Evolutionary conservation across 1,140 invertebrate genomes (phyloP).

Genomic region (Ceratitis capitata): DNA sequence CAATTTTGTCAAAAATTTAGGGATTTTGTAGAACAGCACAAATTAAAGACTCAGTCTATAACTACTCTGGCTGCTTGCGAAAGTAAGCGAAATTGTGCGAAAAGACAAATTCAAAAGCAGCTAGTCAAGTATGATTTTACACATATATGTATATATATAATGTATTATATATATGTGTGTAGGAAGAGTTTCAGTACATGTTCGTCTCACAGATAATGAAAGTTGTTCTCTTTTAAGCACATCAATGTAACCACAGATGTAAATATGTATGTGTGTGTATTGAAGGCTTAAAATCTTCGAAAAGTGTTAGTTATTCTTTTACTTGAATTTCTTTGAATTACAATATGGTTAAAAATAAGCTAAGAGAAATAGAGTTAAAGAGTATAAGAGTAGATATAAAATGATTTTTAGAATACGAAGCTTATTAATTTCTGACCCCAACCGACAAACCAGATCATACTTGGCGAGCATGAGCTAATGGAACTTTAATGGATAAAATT

Average conservation of each 20-base stretch:
- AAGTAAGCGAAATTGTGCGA: neutral
- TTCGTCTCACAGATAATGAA: neutral
- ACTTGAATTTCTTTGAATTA: neutral
- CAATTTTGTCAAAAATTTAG: slow-evolving; percentile 14
- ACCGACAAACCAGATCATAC: no score
- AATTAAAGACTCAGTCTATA: neutral
- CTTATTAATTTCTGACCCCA: no score
- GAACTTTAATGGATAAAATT: no score
- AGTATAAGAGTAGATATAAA: no score
- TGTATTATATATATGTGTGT: neutral
- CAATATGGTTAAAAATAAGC: no score
- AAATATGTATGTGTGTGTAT: neutral
- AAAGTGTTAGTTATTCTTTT: neutral
- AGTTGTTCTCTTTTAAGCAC: slow-evolving; percentile 3
- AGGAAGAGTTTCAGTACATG: neutral
- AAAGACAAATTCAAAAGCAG: neutral
- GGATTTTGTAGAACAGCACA: neutral
- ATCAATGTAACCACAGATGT: no score
- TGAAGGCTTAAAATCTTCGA: no score
- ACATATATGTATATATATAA: neutral
- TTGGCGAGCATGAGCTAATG: no score
- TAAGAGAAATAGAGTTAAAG: no score
- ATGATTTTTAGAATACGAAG: no score
- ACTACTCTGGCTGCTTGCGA: neutral
- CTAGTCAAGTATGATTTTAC: neutral